Evolutionary conservation across 2,113 vertebrate genomes (phyloP).

Genomic region (Clinocottus analis): DNA sequence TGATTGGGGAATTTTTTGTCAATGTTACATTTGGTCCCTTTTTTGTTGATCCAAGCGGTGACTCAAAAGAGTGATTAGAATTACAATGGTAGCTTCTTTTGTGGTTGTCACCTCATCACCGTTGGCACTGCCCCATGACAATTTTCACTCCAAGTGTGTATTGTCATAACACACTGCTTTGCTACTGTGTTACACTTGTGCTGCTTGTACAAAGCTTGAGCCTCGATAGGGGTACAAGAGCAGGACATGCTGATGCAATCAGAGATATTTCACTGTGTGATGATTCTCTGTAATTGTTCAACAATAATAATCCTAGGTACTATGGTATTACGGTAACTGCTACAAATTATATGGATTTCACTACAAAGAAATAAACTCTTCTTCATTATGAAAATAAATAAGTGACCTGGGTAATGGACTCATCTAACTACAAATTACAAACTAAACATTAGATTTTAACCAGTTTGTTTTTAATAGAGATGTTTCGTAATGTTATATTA

Average conservation of each 20-base stretch:
- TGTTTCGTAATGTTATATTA: background rate
- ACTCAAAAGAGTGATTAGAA: background rate
- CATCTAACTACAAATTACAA: background rate
- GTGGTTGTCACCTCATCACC: no score
- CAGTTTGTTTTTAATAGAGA: background rate
- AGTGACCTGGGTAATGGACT: background rate
- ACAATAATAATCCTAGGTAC: background rate
- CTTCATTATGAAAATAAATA: background rate
- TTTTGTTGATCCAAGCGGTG: background rate
- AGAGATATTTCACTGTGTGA: background rate
- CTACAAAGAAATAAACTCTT: background rate
- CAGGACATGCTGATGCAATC: background rate
- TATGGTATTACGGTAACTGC: background rate
- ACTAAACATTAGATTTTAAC: background rate
- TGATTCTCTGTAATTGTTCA: no score
- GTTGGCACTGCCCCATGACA: no score
- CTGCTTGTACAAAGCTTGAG: no score
- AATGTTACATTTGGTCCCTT: background rate
- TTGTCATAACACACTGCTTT: no score
- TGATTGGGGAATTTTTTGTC: background rate
- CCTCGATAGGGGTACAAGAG: slow-evolving; percentile 7
- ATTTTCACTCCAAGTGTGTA: no score
- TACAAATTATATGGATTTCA: background rate
- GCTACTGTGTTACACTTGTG: no score
- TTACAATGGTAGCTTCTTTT: no score